Evolutionary conservation across 2,113 vertebrate species (phyloP), one percentile per base, ranked within the genome.

Genomic region (Penelope pileata): DNA sequence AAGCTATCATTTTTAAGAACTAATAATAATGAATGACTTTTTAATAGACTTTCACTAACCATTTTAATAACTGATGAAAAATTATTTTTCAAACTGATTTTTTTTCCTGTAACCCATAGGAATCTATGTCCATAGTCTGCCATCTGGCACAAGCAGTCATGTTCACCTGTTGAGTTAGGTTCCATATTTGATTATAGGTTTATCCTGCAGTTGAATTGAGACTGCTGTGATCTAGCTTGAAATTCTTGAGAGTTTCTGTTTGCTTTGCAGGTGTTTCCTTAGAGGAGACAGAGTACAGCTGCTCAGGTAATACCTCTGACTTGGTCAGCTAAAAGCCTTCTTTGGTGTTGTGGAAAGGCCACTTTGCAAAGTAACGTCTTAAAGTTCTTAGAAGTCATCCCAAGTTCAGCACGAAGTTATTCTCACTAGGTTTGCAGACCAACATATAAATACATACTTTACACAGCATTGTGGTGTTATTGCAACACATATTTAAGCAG

Each of bases 81-180:
- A 22, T 12, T 24, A 26, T 67, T 86, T 82, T 67, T 60, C 32
- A 14, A 54, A 78, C 3, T 16, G 7, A 3, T 23, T 38, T 59
- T 40, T 30, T 34, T 34, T n/a, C 1, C 16, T 50, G 29, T 60
- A 60, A 43, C 1, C 0, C 4, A 83, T 76, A 60, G 36, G 19
- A 92, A 54, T 54, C 29, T 54, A 34, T 40, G 30, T 56, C 51
- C 21, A 1, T 6, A 30, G 29, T 7, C 5, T 79, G 7, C 15
- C 38, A 29, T 8, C 23, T 70, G 45, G 24, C 53, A 60, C 1
- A 7, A 24, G 40, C 23, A 76, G 30, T 10, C 36, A 53, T 0
- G 0, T 19, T 53, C 79, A 91, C 64, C 45, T 23, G 11, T 18
- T 7, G 16, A 23, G 13, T 58, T 9, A 56, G 18, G 45, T 45